Percentiles rank a stretch among this genome's conserved stretches.
phyloP scores from a whole-genome alignment of 2,113 vertebrate species.

The Telmatochromis bifrenatus region DNA sequence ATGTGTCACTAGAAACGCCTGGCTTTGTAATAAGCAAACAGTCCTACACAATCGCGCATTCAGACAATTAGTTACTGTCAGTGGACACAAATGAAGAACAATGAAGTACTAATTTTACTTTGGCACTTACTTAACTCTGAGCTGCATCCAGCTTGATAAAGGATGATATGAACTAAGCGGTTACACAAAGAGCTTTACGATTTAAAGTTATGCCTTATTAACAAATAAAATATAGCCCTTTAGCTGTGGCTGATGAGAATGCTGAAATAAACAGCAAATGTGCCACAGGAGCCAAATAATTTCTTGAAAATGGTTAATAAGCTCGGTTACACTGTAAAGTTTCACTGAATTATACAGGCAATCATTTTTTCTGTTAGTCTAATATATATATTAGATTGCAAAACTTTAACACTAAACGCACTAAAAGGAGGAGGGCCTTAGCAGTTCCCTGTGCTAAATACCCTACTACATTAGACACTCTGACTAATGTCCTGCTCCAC shows the following conservation, averaged over 20 bases:
- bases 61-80: background rate
- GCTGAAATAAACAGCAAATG: background rate
- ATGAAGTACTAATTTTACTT: background rate
- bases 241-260: background rate
- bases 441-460: background rate
- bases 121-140: background rate
- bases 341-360: background rate
- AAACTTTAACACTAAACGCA: background rate
- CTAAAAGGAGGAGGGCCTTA: background rate
- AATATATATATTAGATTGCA: background rate
- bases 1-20: background rate
- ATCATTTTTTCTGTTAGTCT: background rate
- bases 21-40: background rate
- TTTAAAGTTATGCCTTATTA: background rate
- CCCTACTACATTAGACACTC: background rate
- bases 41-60: background rate
- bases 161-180: background rate
- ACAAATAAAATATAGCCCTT: background rate
- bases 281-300: background rate
- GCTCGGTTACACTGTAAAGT: background rate
- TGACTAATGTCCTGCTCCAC: background rate
- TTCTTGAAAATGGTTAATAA: background rate
- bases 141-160: background rate
- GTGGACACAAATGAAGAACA: background rate
- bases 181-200: background rate